Base-by-base conservation (phyloP, 30 jellyfish, hydroid and myxozoan species). In the Chrysaora quinquecirrha region DNA sequence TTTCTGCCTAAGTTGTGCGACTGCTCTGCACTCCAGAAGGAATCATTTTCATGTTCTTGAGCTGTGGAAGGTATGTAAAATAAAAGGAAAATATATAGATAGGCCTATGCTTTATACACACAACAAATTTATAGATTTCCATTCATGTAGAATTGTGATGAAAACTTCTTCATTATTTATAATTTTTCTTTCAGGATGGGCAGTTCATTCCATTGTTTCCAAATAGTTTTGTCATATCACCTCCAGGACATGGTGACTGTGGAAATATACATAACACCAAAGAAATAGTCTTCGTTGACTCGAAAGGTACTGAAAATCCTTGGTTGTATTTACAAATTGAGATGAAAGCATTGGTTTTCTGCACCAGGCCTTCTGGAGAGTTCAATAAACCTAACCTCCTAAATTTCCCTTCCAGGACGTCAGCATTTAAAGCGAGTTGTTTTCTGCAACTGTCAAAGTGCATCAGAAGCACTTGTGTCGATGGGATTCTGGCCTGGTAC, bases 401-500 rank as follows among this genome's bases (percentile, higher is more conserved):
- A n/a, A n/a, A n/a, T n/a, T n/a, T n/a, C n/a, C n/a, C n/a, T 43
- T 43, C 58, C 16, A 69, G 81, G 81, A 2, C 81, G 81, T 29
- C 81, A 69, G 81, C 81, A 69, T 34, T 10, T 69, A 14, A 69
- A 34, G 30, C 30, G 34, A 34, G 65, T 69, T 2, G 21, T 3
- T 3, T 69, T 69, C 23, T 69, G 81, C 34, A 2, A 32, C 16
- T 69, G 81, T 34, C 64, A 69, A 11, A 7, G 34, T 7, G 81
- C 30, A 2, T 66, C 81, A 69, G 81, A 69, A 14, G 81, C 81
- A 3, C 30, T 69, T 66, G 65, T 69, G 16, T 69, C 81, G 6
- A 69, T 69, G 64, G 81, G 81, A 69, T 69, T 69, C 30, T 69
- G 81, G 65, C 81, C 81, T 69, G 81, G 81, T 14, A 3, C 81